A percentile compares a stretch with the other conserved stretches of the same genome.
Evolutionary conservation across 2,797 vertebrate species (phyloP).

Genomic region (Coregonus suidteri): DNA sequence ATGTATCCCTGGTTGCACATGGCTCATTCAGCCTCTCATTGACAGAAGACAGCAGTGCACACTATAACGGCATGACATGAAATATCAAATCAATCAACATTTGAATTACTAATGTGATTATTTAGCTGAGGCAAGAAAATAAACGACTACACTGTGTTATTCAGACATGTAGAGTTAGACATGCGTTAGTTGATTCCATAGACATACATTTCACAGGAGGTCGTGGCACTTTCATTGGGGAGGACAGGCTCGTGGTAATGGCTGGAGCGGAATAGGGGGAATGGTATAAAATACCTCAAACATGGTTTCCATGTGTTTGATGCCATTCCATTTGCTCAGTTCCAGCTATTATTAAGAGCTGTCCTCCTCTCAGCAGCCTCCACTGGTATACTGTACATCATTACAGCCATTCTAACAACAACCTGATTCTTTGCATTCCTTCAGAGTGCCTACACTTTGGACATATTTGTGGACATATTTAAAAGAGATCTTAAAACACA

Average conservation of each 20-base stretch:
- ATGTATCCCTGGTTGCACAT: conserved; percentile 31
- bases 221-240: no score
- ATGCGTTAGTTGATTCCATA: conserved; percentile 5
- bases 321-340: no score
- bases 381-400: not conserved
- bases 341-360: no score
- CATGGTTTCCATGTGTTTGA: no score
- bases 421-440: not conserved
- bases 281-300: no score
- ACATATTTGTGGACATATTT: no score
- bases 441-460: no score
- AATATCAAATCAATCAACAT: conserved; percentile 19
- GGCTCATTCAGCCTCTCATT: conserved; percentile 49
- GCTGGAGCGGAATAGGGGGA: no score
- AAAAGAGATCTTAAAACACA: no score
- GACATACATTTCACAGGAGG: not conserved
- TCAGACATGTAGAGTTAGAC: conserved; percentile 2
- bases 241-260: no score
- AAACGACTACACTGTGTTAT: not conserved
- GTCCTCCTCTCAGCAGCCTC: no score
- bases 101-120: conserved; percentile 41
- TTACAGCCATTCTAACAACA: not conserved
- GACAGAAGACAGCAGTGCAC: conserved; percentile 58
- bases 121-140: not conserved
- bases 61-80: conserved; percentile 43